Percentiles rank a stretch among this genome's conserved stretches.
phyloP scores from a whole-genome alignment of 1,140 invertebrate genomes.

The Octopus bimaculoides region DNA sequence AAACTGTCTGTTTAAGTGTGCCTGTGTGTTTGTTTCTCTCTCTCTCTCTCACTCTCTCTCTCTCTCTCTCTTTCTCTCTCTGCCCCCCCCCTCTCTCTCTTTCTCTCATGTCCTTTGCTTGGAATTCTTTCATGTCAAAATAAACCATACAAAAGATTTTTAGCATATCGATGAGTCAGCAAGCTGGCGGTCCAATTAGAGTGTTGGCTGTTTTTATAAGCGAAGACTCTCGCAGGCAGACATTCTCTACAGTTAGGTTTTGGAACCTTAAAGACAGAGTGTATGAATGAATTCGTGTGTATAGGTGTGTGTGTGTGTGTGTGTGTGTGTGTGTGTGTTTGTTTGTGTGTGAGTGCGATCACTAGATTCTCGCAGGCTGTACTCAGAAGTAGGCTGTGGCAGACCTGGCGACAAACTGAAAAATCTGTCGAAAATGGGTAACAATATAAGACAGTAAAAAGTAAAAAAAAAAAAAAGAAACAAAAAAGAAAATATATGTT shows the following conservation, averaged over 20 bases:
- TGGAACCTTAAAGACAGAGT: neutral
- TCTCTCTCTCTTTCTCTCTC: too few relatives aligned
- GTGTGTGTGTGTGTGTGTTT: too few relatives aligned
- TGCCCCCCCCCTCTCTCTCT: too few relatives aligned
- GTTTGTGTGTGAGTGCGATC: neutral
- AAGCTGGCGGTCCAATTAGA: conserved; percentile 6
- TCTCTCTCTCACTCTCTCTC: too few relatives aligned
- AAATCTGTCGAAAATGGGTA: neutral
- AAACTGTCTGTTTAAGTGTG: conserved; percentile 9
- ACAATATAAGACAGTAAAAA: neutral
- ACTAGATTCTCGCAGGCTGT: neutral
- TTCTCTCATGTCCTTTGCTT: neutral
- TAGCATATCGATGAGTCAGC: conserved; percentile 9
- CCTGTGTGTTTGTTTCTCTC: neutral
- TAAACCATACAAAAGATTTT: neutral
- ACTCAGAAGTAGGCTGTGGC: conserved; percentile 4
- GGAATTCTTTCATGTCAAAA: conserved; percentile 7
- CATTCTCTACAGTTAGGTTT: neutral
- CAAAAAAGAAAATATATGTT: neutral
- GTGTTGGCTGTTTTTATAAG: neutral
- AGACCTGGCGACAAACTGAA: neutral
- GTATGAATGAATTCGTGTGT: too few relatives aligned
- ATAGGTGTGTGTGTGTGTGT: too few relatives aligned
- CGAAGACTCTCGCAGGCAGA: neutral
- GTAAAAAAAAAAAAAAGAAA: neutral